Base-by-base conservation (phyloP, 2,797 vertebrate genomes). In the Sciaenops ocellatus region DNA sequence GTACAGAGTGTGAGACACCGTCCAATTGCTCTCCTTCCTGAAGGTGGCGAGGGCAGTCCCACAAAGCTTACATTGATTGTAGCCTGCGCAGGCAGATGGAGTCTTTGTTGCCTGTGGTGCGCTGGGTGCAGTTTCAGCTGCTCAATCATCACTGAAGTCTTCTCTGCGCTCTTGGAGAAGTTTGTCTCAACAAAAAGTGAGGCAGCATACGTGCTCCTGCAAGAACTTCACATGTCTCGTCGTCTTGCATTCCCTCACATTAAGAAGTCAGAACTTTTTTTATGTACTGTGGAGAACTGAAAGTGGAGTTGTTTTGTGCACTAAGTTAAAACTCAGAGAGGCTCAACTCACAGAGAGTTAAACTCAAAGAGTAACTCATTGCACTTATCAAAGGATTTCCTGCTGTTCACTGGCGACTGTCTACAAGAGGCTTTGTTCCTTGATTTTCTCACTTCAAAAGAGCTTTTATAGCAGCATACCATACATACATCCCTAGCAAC, bases 261-360 rank as follows among this genome's bases (percentile, higher is more conserved):
- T 75, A 69, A 55, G 50, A 73, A 52, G 26, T 66, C 34, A 59
- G 60, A 78, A 77, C 18, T 76, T 54, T 76, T 30, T 6, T 73
- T 44, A 34, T 77, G 65, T 52, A 51, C 46, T 70, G 30, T 41
- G 46, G 48, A 75, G 62, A 75, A 69, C 18, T 64, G 18, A 69
- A 79, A 44, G 51, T 44, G 16, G 15, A 30, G 28, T 78, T 78
- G 80, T 30, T 50, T 57, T 66, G 59, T 34, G 42, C 12, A 46
- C n/a, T 42, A 81, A 85, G 76, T 87, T 72, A 52, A 87, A 84
- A 68, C 59, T 82, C 24, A 83, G 61, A 77, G 48, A 77, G n/a
- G 80, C 77, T 34, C 38, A 55, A 22, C 61, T 71, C 57, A 51
- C 52, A 46, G n/a, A 46, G 52, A 78, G 54, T 78, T 72, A 70